Conservation (phyloP, 1,140 invertebrate species). For the Lysiphlebus fabarum region DNA sequence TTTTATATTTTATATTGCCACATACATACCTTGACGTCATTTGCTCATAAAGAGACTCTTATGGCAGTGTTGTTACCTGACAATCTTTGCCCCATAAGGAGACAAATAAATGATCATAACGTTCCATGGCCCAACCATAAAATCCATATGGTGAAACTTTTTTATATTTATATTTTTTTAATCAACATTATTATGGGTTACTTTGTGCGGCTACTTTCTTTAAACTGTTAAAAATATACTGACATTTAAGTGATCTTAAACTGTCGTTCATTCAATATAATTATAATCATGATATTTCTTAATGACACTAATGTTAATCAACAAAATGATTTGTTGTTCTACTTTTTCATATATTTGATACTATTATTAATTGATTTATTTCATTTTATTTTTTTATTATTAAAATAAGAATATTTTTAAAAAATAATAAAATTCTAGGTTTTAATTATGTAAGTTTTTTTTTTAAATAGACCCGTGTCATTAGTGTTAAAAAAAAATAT, state of each 20-base stretch:
- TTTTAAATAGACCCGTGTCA: no score
- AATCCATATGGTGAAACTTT: slow-evolving; percentile 25
- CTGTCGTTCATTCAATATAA: no score
- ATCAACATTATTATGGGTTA: neutral
- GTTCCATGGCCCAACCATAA: slow-evolving; percentile 20
- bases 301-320: no score
- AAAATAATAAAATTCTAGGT: no score
- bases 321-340: no score
- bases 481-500: slow-evolving; percentile 2
- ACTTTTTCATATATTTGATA: no score
- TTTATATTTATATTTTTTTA: neutral
- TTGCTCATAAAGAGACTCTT: slow-evolving; percentile 13
- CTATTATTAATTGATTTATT: no score
- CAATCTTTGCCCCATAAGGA: slow-evolving; percentile 32
- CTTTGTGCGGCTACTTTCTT: slow-evolving; percentile 17
- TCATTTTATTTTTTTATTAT: no score
- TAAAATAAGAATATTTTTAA: no score
- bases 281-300: neutral
- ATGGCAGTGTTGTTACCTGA: slow-evolving; percentile 27
- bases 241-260: no score
- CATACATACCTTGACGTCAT: slow-evolving; percentile 28
- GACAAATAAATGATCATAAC: slow-evolving; percentile 31
- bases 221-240: neutral
- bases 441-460: no score
- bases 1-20: no score